These are phyloP conservation scores for Drosophila lacertosa DNA, from an alignment of 1,140 invertebrate species.

Conservation along the genomic window DNA sequence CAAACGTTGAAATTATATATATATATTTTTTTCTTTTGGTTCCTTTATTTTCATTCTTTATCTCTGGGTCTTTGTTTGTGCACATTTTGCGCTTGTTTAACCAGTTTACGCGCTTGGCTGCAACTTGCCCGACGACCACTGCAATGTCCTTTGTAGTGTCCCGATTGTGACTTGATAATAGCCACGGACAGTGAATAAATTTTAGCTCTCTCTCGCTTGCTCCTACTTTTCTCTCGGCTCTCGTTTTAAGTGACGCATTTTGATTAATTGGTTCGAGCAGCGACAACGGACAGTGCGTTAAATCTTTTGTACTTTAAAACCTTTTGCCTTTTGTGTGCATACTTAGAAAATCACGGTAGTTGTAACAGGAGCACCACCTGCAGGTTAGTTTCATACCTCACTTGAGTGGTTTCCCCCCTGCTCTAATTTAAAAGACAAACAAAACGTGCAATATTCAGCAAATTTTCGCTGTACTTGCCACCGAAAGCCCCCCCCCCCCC, in stretches of 20 bases:
- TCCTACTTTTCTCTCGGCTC: background rate
- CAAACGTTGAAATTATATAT: slow-evolving; percentile 27
- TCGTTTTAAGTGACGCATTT: slow-evolving; percentile 7
- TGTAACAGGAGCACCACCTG: background rate
- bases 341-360: background rate
- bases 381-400: background rate
- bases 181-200: slow-evolving; percentile 38
- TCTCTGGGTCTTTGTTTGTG: slow-evolving; percentile 52
- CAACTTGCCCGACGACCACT: slow-evolving; percentile 61
- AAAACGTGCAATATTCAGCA: slow-evolving; percentile 51
- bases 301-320: background rate
- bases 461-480: slow-evolving; percentile 10
- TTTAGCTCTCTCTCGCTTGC: slow-evolving; percentile 10
- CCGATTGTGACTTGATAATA: slow-evolving; percentile 37
- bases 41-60: slow-evolving; percentile 27
- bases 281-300: background rate
- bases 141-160: slow-evolving; percentile 52
- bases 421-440: slow-evolving; percentile 57
- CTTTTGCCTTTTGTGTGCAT: background rate
- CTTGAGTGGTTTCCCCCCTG: slow-evolving; percentile 1
- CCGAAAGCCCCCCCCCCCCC: background rate
- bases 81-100: slow-evolving; percentile 72
- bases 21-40: slow-evolving; percentile 47
- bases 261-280: slow-evolving; percentile 49
- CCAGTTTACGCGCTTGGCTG: slow-evolving; percentile 70